phyloP scores from a whole-genome alignment of 2,888 invertebrate genomes.

The Crocallis elinguaria region DNA sequence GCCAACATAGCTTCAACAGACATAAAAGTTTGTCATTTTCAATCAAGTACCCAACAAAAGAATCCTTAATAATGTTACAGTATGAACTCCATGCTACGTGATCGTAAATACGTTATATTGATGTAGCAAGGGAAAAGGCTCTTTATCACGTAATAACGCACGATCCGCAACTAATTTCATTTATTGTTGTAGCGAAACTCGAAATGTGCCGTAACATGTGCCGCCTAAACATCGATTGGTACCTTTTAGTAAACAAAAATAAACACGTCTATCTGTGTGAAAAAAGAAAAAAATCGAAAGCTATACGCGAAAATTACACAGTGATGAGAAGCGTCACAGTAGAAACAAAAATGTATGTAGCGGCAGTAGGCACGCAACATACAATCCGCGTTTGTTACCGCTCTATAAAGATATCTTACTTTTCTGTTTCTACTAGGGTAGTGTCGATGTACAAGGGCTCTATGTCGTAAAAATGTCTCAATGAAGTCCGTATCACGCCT shows the following conservation, averaged over 20 bases:
- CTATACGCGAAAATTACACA: neutral
- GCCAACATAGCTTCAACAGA: no score
- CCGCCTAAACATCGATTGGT: constrained; percentile 25
- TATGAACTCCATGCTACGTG: constrained; percentile 8
- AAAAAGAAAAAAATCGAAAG: neutral
- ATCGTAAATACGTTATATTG: constrained; percentile 44
- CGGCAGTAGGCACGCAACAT: no score
- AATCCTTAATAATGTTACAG: constrained; percentile 1
- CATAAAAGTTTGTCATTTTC: neutral
- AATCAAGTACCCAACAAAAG: neutral
- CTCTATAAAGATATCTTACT: no score
- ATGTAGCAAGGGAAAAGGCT: constrained; percentile 39
- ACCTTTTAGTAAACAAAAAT: constrained; percentile 11
- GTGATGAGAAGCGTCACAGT: neutral
- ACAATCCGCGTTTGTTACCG: no score
- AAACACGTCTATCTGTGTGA: neutral
- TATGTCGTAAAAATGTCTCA: no score
- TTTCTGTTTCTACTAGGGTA: no score
- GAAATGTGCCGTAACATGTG: constrained; percentile 28
- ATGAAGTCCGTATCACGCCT: no score
- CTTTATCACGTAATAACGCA: constrained; percentile 45
- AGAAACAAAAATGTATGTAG: no score
- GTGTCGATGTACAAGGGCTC: no score
- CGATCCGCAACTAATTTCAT: constrained; percentile 44
- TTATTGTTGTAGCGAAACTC: constrained; percentile 36